phyloP scores from a whole-genome alignment of 92 coral and sea anemone species.

The Muricea muricata region DNA sequence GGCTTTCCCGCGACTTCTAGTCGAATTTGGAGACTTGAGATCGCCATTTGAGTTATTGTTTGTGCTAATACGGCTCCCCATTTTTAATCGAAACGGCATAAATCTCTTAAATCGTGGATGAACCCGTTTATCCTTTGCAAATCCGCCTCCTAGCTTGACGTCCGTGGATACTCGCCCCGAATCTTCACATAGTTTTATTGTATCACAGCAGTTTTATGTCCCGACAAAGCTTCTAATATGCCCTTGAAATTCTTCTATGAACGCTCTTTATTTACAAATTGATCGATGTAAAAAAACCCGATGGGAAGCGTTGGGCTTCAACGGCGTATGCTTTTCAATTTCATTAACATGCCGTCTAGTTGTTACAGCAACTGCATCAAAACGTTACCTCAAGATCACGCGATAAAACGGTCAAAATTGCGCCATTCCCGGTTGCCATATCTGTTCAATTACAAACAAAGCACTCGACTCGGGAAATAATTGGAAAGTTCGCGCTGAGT shows the following conservation, averaged over 20 bases:
- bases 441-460: neutral
- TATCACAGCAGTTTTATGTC: neutral
- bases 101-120: neutral
- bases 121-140: neutral
- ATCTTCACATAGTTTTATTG: neutral
- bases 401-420: neutral
- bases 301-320: neutral
- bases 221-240: neutral
- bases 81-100: constrained; percentile 34
- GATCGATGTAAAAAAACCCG: neutral
- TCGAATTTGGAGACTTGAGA: constrained; percentile 35
- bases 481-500: neutral
- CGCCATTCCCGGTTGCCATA: neutral
- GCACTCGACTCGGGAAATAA: neutral
- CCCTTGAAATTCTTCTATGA: neutral
- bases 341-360: neutral
- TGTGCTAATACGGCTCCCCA: constrained; percentile 88
- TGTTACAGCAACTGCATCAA: neutral
- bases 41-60: constrained; percentile 45
- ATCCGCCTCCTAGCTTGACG: neutral
- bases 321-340: neutral
- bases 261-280: neutral
- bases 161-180: no score
- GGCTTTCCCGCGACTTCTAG: constrained; percentile 15
- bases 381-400: neutral